Evolutionary conservation across 2,797 vertebrate species (phyloP).

Genomic region (Melopsittacus undulatus): DNA sequence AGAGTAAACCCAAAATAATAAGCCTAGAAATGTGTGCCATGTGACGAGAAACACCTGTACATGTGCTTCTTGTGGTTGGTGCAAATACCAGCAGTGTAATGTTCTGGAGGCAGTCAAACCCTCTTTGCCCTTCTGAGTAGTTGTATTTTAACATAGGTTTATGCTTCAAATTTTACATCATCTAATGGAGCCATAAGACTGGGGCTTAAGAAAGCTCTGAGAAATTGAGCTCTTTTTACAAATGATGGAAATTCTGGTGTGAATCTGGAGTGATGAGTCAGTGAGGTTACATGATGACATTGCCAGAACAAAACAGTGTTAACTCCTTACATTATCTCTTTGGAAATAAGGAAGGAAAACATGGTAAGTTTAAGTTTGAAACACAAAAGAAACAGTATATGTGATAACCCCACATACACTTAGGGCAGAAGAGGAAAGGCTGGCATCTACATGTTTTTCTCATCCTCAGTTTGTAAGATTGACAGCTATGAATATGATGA

Average conservation of each 20-base stretch:
- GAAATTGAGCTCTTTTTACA: not conserved
- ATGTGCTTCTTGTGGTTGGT: not conserved
- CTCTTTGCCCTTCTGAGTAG: not conserved
- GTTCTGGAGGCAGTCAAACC: not conserved
- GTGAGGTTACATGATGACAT: not conserved
- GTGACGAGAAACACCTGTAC: not conserved
- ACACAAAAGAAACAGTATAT: not conserved
- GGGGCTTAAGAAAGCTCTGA: not conserved
- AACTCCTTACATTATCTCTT: not conserved
- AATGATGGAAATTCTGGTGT: not conserved
- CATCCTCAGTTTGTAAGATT: constrained; percentile 1
- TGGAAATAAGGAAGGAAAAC: constrained; percentile 12
- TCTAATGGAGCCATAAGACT: not conserved
- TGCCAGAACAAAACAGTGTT: not conserved
- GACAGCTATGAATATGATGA: constrained; percentile 2
- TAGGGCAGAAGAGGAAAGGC: constrained; percentile 26
- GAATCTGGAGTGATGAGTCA: not conserved
- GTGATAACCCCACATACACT: constrained; percentile 1
- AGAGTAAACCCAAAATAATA: not conserved
- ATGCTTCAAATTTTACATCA: not conserved
- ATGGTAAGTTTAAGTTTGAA: not conserved
- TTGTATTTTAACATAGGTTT: not conserved
- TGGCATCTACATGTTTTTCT: not conserved
- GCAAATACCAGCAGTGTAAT: not conserved
- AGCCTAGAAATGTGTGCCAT: not conserved